phyloP scores from a whole-genome alignment of 2,113 vertebrate genomes.

The Eurystomus gularis region DNA sequence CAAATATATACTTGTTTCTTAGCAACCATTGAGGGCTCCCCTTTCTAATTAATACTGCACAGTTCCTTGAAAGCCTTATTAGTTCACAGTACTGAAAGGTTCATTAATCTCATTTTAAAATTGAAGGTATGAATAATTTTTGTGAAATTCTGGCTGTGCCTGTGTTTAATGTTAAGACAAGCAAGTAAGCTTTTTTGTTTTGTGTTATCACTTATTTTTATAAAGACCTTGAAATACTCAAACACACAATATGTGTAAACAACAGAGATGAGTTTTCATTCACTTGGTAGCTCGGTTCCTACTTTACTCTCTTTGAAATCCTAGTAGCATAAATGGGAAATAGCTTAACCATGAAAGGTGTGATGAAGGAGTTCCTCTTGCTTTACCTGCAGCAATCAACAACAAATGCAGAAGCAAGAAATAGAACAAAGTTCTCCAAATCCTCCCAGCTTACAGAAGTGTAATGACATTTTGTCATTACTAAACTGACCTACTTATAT shows the following conservation, averaged over 20 bases:
- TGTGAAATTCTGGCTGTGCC: not conserved
- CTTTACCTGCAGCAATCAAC: not conserved
- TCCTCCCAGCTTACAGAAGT: not conserved
- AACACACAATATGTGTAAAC: not conserved
- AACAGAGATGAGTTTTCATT: not conserved
- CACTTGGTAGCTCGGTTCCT: not conserved
- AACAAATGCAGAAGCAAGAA: not conserved
- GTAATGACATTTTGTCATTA: not conserved
- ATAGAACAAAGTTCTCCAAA: not conserved
- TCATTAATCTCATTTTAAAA: slow-evolving; percentile 47
- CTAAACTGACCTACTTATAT: not conserved
- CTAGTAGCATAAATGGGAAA: not conserved
- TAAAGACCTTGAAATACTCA: not conserved
- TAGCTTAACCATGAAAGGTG: not conserved
- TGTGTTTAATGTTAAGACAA: not conserved
- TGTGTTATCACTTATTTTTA: not conserved
- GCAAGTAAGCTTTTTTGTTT: not conserved
- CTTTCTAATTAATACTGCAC: slow-evolving; percentile 45
- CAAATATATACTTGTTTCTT: slow-evolving; percentile 62
- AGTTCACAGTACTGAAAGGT: slow-evolving; percentile 3
- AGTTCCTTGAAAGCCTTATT: slow-evolving; percentile 40
- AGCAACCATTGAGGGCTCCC: slow-evolving; percentile 54
- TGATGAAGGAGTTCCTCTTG: not conserved
- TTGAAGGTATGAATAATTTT: slow-evolving; percentile 1
- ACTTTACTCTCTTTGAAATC: not conserved